A percentile compares a stretch with the other conserved stretches of the same genome.
phyloP scores from a whole-genome alignment of 1,140 invertebrate genomes.

The Drosophila bocki region DNA sequence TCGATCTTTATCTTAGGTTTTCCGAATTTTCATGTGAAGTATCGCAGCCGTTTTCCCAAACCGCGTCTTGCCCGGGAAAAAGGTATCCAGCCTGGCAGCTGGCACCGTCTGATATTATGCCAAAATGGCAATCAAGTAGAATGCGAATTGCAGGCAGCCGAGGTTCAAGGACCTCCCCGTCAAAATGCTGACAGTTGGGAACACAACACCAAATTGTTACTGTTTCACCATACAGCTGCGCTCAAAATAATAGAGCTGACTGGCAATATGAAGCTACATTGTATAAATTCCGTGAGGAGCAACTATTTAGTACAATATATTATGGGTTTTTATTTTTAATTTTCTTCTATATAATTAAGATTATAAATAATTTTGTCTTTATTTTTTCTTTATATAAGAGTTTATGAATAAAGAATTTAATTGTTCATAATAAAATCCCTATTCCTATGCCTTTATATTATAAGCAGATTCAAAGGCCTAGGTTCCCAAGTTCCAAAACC shows the following conservation, averaged over 20 bases:
- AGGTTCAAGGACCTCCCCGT: slow-evolving; percentile 54
- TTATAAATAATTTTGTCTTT: too few species aligned
- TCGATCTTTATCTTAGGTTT: slow-evolving; percentile 47
- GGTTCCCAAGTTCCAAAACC: too few species aligned
- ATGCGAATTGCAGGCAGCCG: slow-evolving; percentile 32
- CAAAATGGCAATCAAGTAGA: slow-evolving; percentile 24
- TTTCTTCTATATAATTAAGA: too few species aligned
- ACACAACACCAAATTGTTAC: slow-evolving; percentile 20
- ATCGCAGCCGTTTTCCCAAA: slow-evolving; percentile 10
- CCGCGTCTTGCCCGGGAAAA: slow-evolving; percentile 26
- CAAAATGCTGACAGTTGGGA: slow-evolving; percentile 45
- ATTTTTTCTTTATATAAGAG: too few species aligned
- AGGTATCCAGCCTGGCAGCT: slow-evolving; percentile 25
- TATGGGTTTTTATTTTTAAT: too few species aligned
- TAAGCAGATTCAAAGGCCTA: too few species aligned
- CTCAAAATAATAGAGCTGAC: neutral
- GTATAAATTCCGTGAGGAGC: neutral
- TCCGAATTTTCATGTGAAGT: slow-evolving; percentile 34
- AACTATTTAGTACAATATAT: too few species aligned
- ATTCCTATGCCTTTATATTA: too few species aligned
- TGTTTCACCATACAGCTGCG: slow-evolving; percentile 16
- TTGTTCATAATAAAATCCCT: too few species aligned
- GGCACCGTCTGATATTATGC: slow-evolving; percentile 17
- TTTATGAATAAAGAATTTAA: too few species aligned
- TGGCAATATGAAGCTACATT: neutral